Base-by-base conservation (phyloP, 92 coral and sea anemone genomes). In the Phenganax subtilis region DNA sequence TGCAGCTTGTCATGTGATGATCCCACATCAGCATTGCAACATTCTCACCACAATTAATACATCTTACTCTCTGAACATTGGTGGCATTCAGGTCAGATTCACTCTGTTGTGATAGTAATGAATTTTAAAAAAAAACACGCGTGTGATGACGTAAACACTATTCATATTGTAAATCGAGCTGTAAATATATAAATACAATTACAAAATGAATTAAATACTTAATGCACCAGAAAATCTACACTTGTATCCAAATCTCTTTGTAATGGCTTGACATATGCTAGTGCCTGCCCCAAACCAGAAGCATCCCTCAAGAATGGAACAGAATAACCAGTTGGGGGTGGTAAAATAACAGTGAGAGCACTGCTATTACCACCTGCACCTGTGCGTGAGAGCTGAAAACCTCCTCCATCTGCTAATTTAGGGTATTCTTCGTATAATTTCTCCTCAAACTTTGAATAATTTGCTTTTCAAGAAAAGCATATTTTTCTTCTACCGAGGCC, bases 281-380 rank as follows among this genome's bases (percentile, higher is more conserved):
- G 63, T 54, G 89, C 86, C 84, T 83, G 89, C 8, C 81, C 89
- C 44, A 83, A 71, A 37, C 85, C 87, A 57, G 89, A 73, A 44
- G 57, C 27, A 86, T 86, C 86, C 79, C 85, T 64, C 71, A 86
- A 82, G 63, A 81, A 86, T 29, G 84, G 89, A 12, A 86, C 86
- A 78, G 82, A 68, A 75, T 87, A 87, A 3, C 89, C 87, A 11
- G 61, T 76, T 15, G 84, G n/a, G 12, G 89, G 80, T 30, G 82
- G 84, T 75, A 84, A 77, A 66, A 65, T 57, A 47, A 29, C 72
- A 68, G 82, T 58, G 30, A 86, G 60, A 30, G 61, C 75, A 62
- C 74, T 54, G 70, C 58, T 76, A 66, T 80, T 51, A 17, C 80
- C 81, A 27, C 77, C 74, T 58, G 55, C 47, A 52, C 89, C 85